Conservation (phyloP, 1,140 invertebrate genomes). For the Ceratosolen solmsi region DNA sequence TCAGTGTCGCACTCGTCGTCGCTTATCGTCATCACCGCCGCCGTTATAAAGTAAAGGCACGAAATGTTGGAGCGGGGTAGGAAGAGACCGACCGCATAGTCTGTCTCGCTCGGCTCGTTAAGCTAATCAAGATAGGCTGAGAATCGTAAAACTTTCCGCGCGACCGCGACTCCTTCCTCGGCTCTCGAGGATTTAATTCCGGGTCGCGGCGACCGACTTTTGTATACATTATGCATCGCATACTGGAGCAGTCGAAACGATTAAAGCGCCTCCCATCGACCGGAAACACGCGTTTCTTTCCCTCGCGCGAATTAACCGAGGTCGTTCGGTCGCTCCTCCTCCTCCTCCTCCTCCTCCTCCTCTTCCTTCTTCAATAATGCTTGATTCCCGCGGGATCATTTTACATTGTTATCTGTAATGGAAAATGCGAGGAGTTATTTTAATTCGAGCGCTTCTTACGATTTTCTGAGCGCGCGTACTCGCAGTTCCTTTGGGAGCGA, state of each 20-base stretch:
- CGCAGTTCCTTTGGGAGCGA: no score
- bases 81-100: neutral
- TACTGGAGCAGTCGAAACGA: neutral
- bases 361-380: no score
- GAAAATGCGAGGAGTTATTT: neutral
- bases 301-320: neutral
- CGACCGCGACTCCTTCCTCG: neutral
- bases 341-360: neutral
- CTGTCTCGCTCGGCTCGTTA: conserved; percentile 30
- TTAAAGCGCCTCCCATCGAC: neutral
- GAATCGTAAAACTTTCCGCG: conserved; percentile 44
- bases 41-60: neutral
- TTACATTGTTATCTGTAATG: neutral
- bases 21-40: neutral
- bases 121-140: conserved; percentile 39
- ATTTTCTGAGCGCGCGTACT: no score
- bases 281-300: neutral
- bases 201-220: neutral
- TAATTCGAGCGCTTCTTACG: neutral
- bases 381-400: neutral
- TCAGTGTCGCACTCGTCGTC: neutral
- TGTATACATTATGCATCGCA: neutral
- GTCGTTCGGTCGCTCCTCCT: neutral
- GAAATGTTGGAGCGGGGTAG: neutral
- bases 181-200: conserved; percentile 37